Evolutionary conservation across 2,888 invertebrate species (phyloP).

Genomic region (Malacosoma neustria): DNA sequence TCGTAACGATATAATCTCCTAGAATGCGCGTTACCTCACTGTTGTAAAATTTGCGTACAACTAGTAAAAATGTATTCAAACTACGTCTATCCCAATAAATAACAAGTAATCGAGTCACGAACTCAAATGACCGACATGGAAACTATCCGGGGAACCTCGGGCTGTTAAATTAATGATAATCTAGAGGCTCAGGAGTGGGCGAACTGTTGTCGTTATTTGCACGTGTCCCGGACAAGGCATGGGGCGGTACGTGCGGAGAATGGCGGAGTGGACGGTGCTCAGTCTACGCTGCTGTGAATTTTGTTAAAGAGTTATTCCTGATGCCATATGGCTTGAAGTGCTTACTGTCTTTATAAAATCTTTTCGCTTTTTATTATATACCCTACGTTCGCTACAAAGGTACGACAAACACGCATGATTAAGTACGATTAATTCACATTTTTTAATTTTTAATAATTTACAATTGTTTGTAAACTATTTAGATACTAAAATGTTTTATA

Average conservation of each 20-base stretch:
- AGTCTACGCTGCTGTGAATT: neutral
- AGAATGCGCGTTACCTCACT: no score
- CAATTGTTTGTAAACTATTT: no score
- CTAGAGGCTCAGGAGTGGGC: slow-evolving; percentile 28
- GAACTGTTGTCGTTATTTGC: slow-evolving; percentile 53
- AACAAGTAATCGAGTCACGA: slow-evolving; percentile 30
- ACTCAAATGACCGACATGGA: slow-evolving; percentile 21
- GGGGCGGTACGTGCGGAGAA: slow-evolving; percentile 26
- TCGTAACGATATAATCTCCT: no score
- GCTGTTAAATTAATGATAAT: slow-evolving; percentile 59
- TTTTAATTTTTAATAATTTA: no score
- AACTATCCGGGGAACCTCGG: slow-evolving; percentile 24
- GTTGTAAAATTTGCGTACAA: neutral
- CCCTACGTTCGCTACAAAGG: no score
- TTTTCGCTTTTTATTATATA: no score
- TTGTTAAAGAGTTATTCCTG: neutral
- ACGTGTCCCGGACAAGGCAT: slow-evolving; percentile 32
- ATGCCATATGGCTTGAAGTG: neutral
- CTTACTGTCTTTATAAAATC: neutral
- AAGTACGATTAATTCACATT: no score
- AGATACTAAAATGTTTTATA: no score
- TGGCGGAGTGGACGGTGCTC: slow-evolving; percentile 16
- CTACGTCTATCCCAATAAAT: slow-evolving; percentile 11
- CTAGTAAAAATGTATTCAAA: slow-evolving; percentile 1
- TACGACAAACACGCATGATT: no score